Percentiles rank a stretch among this genome's conserved stretches.
These are phyloP conservation scores for Tangara arthus DNA, from an alignment of 2,797 vertebrate species.

Conservation along the genomic window DNA sequence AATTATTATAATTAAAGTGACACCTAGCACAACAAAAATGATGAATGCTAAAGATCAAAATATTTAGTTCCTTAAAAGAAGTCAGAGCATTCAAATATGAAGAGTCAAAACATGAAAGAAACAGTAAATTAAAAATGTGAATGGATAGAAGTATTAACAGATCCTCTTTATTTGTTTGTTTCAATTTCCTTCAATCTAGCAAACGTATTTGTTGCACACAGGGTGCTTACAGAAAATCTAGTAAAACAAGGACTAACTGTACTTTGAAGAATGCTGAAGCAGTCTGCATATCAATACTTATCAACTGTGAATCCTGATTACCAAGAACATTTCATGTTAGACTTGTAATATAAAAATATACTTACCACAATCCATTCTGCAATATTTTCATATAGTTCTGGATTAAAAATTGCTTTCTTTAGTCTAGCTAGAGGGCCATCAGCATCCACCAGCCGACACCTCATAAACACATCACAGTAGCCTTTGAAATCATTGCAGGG, in stretches of 20 bases:
- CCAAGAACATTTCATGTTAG: background rate
- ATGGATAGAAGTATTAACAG: background rate
- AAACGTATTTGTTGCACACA: background rate
- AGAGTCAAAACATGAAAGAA: background rate
- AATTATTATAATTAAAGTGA: background rate
- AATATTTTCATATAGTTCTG: slow-evolving; percentile 92
- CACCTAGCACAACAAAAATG: background rate
- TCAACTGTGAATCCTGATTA: background rate
- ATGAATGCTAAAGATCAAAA: background rate
- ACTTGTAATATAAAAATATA: background rate
- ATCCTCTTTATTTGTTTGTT: background rate
- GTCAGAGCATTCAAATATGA: background rate
- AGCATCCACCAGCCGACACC: slow-evolving; percentile 92
- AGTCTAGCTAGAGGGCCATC: slow-evolving; percentile 94
- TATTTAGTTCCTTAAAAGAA: background rate
- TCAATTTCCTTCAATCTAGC: background rate
- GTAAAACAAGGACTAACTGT: background rate
- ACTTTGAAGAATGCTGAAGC: background rate
- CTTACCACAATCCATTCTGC: slow-evolving; percentile 97
- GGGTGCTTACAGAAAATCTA: background rate
- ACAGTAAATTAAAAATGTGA: background rate
- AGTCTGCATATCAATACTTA: background rate
- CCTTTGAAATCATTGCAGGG: slow-evolving; percentile 97
- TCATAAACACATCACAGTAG: slow-evolving; percentile 97
- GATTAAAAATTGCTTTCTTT: slow-evolving; percentile 97